phyloP scores from a whole-genome alignment of 2,797 vertebrate species.

The Phrynocephalus forsythii region DNA sequence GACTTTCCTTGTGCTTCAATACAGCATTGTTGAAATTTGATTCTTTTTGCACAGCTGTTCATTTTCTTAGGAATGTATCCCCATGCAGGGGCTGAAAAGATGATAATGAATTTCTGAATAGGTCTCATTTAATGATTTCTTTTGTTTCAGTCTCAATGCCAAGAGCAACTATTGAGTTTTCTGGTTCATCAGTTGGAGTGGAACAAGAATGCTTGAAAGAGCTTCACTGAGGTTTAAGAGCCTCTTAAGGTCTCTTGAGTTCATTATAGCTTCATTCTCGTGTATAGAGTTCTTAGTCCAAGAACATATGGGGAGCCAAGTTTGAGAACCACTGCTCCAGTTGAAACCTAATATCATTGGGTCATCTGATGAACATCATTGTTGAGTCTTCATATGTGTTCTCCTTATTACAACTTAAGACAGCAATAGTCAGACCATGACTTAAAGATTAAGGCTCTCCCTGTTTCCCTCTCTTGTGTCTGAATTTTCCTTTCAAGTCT shows the following conservation, averaged over 20 bases:
- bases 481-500: no score
- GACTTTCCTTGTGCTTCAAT: rapidly evolving
- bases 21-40: background rate
- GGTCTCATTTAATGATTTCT: background rate
- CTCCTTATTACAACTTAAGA: no score
- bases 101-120: conserved; percentile 16
- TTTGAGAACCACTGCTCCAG: no score
- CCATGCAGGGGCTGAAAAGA: background rate
- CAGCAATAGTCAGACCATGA: no score
- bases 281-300: no score
- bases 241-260: conserved; percentile 30
- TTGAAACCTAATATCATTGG: no score
- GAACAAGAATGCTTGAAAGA: conserved; percentile 12
- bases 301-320: no score
- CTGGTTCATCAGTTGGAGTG: background rate
- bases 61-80: conserved; percentile 3
- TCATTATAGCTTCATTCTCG: background rate
- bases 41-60: background rate
- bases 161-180: background rate
- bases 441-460: no score
- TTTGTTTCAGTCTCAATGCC: conserved; percentile 17
- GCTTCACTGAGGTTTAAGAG: conserved; percentile 40
- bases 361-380: no score
- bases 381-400: no score
- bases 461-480: no score